Percentiles rank a stretch among this genome's conserved stretches.
These are phyloP conservation scores for Onychostruthus taczanowskii DNA, from an alignment of 2,113 vertebrate species.

Conservation along the genomic window DNA sequence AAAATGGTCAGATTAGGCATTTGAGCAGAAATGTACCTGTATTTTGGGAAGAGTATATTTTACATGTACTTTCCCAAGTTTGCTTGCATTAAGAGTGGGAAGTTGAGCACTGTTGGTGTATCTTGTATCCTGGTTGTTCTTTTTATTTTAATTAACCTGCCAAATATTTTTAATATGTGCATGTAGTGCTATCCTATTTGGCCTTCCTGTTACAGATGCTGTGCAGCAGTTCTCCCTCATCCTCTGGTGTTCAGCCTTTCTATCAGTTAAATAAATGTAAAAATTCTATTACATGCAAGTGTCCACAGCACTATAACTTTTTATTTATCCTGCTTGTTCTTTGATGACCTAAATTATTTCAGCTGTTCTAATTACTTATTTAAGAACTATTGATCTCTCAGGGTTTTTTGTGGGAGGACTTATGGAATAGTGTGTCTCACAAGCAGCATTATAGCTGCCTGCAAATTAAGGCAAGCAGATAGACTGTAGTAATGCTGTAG, in stretches of 20 bases:
- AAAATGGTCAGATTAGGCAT: neutral
- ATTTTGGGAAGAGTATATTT: neutral
- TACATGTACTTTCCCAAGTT: neutral
- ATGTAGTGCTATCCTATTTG: neutral
- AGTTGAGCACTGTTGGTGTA: neutral
- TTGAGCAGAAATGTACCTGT: neutral
- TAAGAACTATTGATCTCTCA: constrained; percentile 70
- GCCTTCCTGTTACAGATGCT: neutral
- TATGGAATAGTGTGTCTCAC: constrained; percentile 20
- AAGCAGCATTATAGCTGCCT: constrained; percentile 23
- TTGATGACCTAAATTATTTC: constrained; percentile 54
- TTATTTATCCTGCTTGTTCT: constrained; percentile 40
- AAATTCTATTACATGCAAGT: neutral
- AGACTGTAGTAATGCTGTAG: constrained; percentile 30
- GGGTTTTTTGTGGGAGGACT: constrained; percentile 56
- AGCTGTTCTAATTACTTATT: constrained; percentile 74
- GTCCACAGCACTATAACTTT: neutral
- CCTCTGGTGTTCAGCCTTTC: neutral
- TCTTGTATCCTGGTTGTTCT: neutral
- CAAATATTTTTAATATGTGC: neutral
- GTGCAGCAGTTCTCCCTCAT: neutral
- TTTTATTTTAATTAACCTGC: neutral
- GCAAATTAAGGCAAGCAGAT: constrained; percentile 34
- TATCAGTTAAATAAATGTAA: neutral
- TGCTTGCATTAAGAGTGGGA: neutral